A percentile compares a stretch with the other conserved stretches of the same genome.
These are phyloP conservation scores for Zaprionus ornatus DNA, from an alignment of 1,140 invertebrate genomes.

Conservation along the genomic window DNA sequence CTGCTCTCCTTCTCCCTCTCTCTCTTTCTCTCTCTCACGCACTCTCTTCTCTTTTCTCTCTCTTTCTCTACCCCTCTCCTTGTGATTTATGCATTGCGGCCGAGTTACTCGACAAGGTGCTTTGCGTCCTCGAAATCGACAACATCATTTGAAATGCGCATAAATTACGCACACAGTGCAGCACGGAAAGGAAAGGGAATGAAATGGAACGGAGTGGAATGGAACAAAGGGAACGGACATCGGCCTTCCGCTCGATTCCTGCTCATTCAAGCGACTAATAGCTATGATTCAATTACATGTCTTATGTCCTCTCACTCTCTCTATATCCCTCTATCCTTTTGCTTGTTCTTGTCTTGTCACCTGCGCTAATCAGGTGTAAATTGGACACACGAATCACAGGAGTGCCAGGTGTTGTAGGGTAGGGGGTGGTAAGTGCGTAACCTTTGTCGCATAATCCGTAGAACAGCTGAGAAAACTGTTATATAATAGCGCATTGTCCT, in stretches of 20 bases:
- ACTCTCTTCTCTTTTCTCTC: not conserved
- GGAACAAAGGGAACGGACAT: not conserved
- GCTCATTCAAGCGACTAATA: constrained; percentile 35
- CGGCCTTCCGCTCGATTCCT: not conserved
- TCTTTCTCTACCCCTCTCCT: not conserved
- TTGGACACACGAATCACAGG: constrained; percentile 9
- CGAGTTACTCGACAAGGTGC: constrained; percentile 23
- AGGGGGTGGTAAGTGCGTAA: not conserved
- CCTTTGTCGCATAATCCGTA: not conserved
- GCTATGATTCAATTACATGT: constrained; percentile 53
- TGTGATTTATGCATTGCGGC: constrained; percentile 38
- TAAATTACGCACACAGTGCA: constrained; percentile 56
- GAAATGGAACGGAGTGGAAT: not conserved
- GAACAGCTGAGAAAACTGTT: not conserved
- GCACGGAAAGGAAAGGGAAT: not conserved
- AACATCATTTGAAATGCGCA: constrained; percentile 58
- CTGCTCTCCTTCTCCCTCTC: not conserved
- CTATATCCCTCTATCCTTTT: no score
- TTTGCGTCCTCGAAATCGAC: constrained; percentile 28
- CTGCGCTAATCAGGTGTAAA: constrained; percentile 44
- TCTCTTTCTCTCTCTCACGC: not conserved
- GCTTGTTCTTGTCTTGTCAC: constrained; percentile 11
- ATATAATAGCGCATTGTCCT: not conserved
- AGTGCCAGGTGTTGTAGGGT: not conserved
- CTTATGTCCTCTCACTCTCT: constrained; percentile 1